Percentiles rank a stretch among this genome's conserved stretches.
Conservation (phyloP, 2,888 invertebrate species). For the Cenopis cana region DNA sequence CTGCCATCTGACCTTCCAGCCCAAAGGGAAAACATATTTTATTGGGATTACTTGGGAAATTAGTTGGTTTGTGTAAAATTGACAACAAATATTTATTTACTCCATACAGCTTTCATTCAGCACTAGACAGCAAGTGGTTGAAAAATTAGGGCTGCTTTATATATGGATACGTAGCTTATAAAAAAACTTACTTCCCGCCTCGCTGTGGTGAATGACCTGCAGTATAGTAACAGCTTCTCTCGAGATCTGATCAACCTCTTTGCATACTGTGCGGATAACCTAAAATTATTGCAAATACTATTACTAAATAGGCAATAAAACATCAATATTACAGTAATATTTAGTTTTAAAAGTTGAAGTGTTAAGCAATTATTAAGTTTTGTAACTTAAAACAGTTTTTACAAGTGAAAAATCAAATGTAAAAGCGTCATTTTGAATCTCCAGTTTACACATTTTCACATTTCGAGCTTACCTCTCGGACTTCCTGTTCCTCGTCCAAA, state of each 20-base stretch:
- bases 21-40: no score
- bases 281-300: constrained; percentile 56
- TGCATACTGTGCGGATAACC: constrained; percentile 89
- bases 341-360: not conserved
- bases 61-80: no score
- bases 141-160: no score
- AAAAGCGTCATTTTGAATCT: not conserved
- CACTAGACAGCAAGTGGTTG: no score
- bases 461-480: constrained; percentile 88
- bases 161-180: not conserved
- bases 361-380: not conserved
- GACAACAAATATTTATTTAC: no score
- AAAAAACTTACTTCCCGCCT: constrained; percentile 86
- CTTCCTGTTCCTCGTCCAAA: constrained; percentile 91
- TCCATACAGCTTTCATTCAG: no score
- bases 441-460: not conserved
- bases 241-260: constrained; percentile 91
- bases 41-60: no score
- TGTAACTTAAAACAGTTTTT: not conserved
- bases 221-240: constrained; percentile 92
- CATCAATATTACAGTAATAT: not conserved
- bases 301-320: not conserved
- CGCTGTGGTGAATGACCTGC: constrained; percentile 92
- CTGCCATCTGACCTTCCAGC: no score
- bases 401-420: not conserved